Base-by-base conservation (phyloP, 37 sponge, comb jelly and placozoan species). In the Dysidea cf. avara region DNA sequence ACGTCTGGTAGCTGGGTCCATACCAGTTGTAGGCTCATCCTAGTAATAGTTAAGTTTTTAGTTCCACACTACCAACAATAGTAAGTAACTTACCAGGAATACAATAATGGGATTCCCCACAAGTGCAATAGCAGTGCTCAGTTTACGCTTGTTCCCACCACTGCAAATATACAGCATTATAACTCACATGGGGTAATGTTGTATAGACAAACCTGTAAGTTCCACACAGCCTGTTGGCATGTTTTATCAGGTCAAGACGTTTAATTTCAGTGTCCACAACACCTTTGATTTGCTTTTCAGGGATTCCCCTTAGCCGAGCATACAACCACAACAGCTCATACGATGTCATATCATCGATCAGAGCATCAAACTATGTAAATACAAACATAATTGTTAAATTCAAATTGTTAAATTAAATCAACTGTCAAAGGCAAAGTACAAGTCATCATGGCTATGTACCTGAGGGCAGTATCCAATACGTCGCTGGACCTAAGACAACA, bases 221-320 rank as follows among this genome's bases (percentile, higher is more conserved):
- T 2, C 90, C 90, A 71, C 95, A 90, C 60, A 60, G 64, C 60
- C 68, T 83, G 46, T 83, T 79, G 18, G 90, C 95, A 68, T 86
- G 60, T 51, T 90, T 71, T 18, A 21, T 49, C 29, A 94, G 78
- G 69, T 86, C 86, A 50, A 94, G 81, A 24, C 82, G 74, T 31
- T 66, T 53, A 32, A 94, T 72, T 18, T 76, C 64, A 21, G 56
- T 56, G 36, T 82, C 39, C 37, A 94, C 95, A 22, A 74, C 74
- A 20, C 53, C 58, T 22, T 47, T 67, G 6, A 94, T 83, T 40
- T 67, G 39, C 20, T 17, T 24, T 53, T 74, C 72, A 20, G 86
- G 89, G 36, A 87, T 76, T 35, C 95, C 95, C 35, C 95, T 88
- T 87, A n/a, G n/a, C n/a, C n/a, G n/a, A n/a, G n/a, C n/a, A n/a